phyloP scores from a whole-genome alignment of 2,797 vertebrate species.

The Gila robusta region DNA sequence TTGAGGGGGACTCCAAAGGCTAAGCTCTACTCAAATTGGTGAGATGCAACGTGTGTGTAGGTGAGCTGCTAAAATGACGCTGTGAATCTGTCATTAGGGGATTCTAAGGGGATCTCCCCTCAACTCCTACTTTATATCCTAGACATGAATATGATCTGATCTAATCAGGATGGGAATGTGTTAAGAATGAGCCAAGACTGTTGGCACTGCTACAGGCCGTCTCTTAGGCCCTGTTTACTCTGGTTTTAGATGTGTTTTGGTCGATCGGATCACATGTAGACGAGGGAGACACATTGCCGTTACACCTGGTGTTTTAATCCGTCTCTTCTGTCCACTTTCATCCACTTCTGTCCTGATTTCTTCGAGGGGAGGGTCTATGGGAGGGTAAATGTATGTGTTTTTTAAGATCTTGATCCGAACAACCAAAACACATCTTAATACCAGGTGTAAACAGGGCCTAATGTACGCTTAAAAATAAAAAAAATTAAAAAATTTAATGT shows the following conservation, averaged over 20 bases:
- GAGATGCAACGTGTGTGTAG: constrained; percentile 64
- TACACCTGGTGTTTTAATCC: neutral
- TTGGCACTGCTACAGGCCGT: neutral
- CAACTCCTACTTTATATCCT: constrained; percentile 6
- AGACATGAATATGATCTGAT: constrained; percentile 20
- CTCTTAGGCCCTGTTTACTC: neutral
- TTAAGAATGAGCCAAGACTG: constrained; percentile 6
- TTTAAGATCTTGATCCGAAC: neutral
- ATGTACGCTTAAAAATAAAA: too few species aligned
- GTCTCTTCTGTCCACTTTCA: too few species aligned
- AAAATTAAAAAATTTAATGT: too few species aligned
- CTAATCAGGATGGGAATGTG: constrained; percentile 30
- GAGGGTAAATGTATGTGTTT: too few species aligned
- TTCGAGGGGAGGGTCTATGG: too few species aligned
- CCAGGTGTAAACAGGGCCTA: neutral
- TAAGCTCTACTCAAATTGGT: constrained; percentile 64
- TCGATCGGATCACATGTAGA: neutral
- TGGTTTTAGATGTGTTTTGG: neutral
- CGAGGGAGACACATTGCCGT: too few species aligned
- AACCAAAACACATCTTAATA: neutral
- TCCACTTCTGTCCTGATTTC: too few species aligned
- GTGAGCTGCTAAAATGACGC: constrained; percentile 54
- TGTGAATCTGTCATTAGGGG: constrained; percentile 49
- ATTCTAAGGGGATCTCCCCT: constrained; percentile 53
- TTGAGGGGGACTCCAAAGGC: constrained; percentile 71